Evolutionary conservation across 2,797 vertebrate genomes (phyloP).

Genomic region (Smutsia gigantea): DNA sequence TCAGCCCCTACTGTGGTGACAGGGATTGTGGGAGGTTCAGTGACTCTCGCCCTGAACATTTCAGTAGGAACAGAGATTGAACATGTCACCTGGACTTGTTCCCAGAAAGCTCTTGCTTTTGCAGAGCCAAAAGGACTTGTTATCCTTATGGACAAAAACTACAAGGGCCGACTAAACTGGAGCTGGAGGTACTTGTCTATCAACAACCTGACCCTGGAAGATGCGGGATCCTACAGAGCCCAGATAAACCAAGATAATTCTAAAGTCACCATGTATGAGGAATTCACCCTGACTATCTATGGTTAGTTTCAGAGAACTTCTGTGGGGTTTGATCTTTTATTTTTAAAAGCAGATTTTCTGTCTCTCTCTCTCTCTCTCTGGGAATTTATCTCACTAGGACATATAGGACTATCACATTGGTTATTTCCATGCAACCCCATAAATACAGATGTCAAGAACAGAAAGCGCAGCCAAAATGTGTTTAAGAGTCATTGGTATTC

Average conservation of each 20-base stretch:
- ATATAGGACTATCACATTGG: not conserved
- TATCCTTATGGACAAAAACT: not conserved
- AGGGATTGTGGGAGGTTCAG: accelerated
- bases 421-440: not conserved
- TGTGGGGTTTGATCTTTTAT: not conserved
- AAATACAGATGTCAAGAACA: not conserved
- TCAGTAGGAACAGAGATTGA: accelerated
- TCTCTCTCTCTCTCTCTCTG: not conserved
- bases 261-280: accelerated
- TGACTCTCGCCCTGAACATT: not conserved
- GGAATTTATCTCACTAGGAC: not conserved
- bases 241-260: slow-evolving; percentile 1
- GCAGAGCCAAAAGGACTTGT: accelerated
- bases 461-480: not conserved
- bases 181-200: not conserved
- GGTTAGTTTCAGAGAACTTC: slow-evolving; percentile 32
- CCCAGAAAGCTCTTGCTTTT: accelerated
- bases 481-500: not conserved
- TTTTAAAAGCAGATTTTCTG: not conserved
- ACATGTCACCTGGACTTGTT: accelerated
- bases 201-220: slow-evolving; percentile 11
- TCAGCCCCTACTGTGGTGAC: accelerated
- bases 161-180: not conserved
- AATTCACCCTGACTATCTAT: not conserved
- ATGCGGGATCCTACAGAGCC: slow-evolving; percentile 22